Base-by-base conservation (phyloP, 2,113 vertebrate species). In the Peucedramus taeniatus region DNA sequence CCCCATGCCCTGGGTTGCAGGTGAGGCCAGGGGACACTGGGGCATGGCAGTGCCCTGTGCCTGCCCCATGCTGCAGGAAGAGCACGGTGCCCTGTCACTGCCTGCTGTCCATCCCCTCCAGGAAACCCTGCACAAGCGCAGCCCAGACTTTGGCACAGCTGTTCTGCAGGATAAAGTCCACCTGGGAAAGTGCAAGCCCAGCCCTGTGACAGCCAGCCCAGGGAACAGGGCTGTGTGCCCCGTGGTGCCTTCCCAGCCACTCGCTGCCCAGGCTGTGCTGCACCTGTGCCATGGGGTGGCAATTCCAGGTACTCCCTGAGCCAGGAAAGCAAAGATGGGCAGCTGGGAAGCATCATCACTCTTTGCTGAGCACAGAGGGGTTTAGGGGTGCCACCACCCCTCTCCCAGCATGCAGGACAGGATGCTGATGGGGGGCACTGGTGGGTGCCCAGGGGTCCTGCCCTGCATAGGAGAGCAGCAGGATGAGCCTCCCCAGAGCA, bases 81-180 rank as follows among this genome's bases (percentile, higher is more conserved):
- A 27, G 54, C 77, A 14, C 7, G 0, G 68, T 47, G 72, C 16
- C 37, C 45, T 6, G 7, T 24, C 7, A 5, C 84, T 26, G 74
- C 79, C 23, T 3, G 0, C 10, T 8, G 28, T 35, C 79, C 47
- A 8, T 42, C 23, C 49, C 50, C 28, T 57, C n/a, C 82, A 39
- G 56, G 74, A 54, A 50, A 53, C 24, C 35, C 26, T 3, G 26
- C 49, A 15, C 14, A 5, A 54, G 42, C 1, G 0, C 65, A 50
- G 80, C 50, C 65, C 45, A 86, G 61, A 23, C 47, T 60, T 84
- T 45, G 44, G 60, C 87, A 61, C 10, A 13, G 64, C 30, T 37
- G 8, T 17, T 83, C 15, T 6, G 50, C 16, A 21, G 93, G 84
- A 72, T 91, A 77, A 96, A 97, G 94, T 83, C 82, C 93, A 44